Evolutionary conservation across 30 jellyfish, hydroid and myxozoan genomes (phyloP), one percentile per base, ranked within the genome.

Genomic region (Aurelia aurita): DNA sequence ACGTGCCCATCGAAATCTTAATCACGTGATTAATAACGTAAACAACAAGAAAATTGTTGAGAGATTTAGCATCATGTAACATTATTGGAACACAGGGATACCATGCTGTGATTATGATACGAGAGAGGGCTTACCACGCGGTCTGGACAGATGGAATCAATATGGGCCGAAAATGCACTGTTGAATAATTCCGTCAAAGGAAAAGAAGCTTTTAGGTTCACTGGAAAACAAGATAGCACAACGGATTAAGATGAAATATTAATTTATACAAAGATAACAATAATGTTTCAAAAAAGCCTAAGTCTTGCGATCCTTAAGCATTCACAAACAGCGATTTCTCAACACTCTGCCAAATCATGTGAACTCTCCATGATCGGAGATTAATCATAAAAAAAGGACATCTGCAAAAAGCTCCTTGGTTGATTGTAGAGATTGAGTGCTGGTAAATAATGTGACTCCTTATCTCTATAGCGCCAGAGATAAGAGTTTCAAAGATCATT

Each of bases 101-200:
- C 29, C 67, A 4, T 55, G 29, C 67, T 55, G 67, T 55, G 67
- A 19, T 55, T 55, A 18, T 54, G 87, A 23, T 54, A 32, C 20
- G 35, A 9, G 64, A 75, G 43, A 51, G 32, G 31, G 26, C 70
- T 34, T 32, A 32, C 58, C 78, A 77, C 76, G 79, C 68, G 78
- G 88, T 28, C 58, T 31, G 78, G 45, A 46, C 88, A 77, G 76
- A 77, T 77, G 88, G 79, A 28, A 21, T 25, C 88, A 77, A 77
- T 77, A 64, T 77, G 88, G 88, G 54, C 79, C n/a, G 27, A 31
- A 39, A 21, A 49, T 39, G 71, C 51, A 63, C 79, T 62, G 53
- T 61, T 28, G 20, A 43, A 62, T 68, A 77, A 77, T 77, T 77
- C 88, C 54, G 62, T 19, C 64, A 44, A 77, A 58, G 79, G 58